Evolutionary conservation across 1,140 invertebrate genomes (phyloP), one percentile per base, ranked within the genome.

Genomic region (Lamellibrachia luymesi): DNA sequence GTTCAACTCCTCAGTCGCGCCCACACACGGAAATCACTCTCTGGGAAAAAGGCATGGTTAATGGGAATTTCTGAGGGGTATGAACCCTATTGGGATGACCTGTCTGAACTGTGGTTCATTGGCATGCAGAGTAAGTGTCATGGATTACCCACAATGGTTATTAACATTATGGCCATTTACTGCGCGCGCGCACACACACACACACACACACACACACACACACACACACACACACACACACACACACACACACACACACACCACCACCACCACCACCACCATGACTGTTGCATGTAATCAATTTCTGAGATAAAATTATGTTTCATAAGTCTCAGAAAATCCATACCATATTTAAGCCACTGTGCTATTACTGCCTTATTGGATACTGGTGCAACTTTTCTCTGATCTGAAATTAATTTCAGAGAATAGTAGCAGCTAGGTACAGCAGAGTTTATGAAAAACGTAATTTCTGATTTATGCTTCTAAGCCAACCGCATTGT

Each of bases 61-160:
- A 80, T 99, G 64, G 98, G 98, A 2, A 98, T 99, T 0, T 97
- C 98, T 2, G 98, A 98, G 96, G 97, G 97, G 22, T 99, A 99
- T 95, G 98, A 98, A 95, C 97, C 98, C 95, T 96, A 97, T 93
- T 99, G 98, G 98, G 97, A 97, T 95, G 98, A 98, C 95, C 97
- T 99, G 27, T 98, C 97, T 96, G 98, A 99, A 96, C 96, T 99
- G 2, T 99, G 98, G 98, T 99, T 98, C 96, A 96, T 99, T 49
- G 98, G 98, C 22, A 98, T 99, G 98, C 98, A 99, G 90, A 51
- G 93, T 91, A 80, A 90, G 91, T 51, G 51, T 91, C 51, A 38
- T 38, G 38, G 38, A 38, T 38, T 38, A 91, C 4, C 10, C 8
- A 17, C 22, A 25, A 27, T 91, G 49, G 4, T 50, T 38, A 38